phyloP scores from a whole-genome alignment of 2,113 vertebrate genomes.

The Vidua chalybeata region DNA sequence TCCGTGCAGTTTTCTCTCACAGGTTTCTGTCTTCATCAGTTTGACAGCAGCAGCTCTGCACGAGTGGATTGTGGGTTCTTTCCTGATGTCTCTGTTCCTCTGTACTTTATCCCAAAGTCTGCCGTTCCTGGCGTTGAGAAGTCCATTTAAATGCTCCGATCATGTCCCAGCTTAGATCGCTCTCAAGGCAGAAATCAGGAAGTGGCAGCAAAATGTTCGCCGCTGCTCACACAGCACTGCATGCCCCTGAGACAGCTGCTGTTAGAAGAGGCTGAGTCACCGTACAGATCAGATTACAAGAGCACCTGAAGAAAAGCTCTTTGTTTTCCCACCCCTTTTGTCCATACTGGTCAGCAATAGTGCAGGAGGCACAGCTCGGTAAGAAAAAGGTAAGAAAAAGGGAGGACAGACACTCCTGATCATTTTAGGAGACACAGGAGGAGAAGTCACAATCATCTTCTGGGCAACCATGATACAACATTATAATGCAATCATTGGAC shows the following conservation, averaged over 20 bases:
- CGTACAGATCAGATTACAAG: slow-evolving; percentile 55
- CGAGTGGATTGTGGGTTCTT: not conserved
- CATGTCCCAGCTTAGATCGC: not conserved
- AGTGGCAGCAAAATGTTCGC: not conserved
- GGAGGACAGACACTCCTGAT: not conserved
- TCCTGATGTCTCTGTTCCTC: not conserved
- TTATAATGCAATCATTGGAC: not conserved
- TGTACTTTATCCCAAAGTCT: not conserved
- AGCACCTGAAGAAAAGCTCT: slow-evolving; percentile 41
- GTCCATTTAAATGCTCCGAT: not conserved
- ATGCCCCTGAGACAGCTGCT: not conserved
- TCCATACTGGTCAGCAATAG: not conserved
- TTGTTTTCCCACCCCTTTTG: slow-evolving; percentile 57
- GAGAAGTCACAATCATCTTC: not conserved
- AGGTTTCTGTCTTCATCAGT: not conserved
- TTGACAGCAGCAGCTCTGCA: not conserved
- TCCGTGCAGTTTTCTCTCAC: not conserved
- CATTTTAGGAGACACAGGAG: not conserved
- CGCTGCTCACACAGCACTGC: not conserved
- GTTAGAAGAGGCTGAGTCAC: slow-evolving; percentile 49
- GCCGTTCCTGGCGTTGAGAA: not conserved
- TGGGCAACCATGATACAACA: not conserved
- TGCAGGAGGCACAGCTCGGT: not conserved
- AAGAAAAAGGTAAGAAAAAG: not conserved
- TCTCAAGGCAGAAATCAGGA: slow-evolving; percentile 21